Evolutionary conservation across 92 coral and sea anemone species (phyloP).

Genomic region (Heliopora coerulea): DNA sequence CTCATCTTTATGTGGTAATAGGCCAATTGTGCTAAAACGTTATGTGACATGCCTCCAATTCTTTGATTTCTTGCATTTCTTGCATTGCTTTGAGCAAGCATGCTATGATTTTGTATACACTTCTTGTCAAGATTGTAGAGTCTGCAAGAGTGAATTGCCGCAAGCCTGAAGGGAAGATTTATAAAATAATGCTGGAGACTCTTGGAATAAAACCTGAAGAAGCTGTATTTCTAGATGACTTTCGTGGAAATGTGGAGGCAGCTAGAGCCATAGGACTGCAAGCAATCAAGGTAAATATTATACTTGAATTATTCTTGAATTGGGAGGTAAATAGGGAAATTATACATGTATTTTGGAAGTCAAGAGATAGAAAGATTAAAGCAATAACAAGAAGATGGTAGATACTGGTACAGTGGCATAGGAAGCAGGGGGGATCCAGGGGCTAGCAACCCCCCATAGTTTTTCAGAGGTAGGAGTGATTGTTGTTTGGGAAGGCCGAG

Average conservation of each 20-base stretch:
- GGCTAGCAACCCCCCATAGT: no score
- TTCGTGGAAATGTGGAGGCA: conserved; percentile 74
- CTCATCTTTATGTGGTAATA: no score
- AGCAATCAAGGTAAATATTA: conserved; percentile 66
- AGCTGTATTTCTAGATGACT: conserved; percentile 84
- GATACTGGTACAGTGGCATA: background rate
- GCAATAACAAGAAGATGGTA: no score
- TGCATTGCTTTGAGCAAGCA: no score
- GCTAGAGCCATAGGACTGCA: conserved; percentile 79
- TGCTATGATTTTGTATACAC: background rate
- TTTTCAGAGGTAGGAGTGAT: no score
- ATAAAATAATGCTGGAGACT: conserved; percentile 62
- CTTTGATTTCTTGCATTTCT: no score
- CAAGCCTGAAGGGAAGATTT: conserved; percentile 79
- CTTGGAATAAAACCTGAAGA: conserved; percentile 75
- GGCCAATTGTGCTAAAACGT: no score
- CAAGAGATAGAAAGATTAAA: no score
- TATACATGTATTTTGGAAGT: background rate
- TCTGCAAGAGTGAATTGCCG: conserved; percentile 77
- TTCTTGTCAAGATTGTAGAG: conserved; percentile 63
- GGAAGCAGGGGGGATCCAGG: no score
- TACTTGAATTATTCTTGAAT: background rate
- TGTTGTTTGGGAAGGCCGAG: no score
- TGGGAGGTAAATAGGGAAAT: background rate
- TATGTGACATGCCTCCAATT: no score